Percentiles rank a stretch among this genome's conserved stretches.
These are phyloP conservation scores for Pantala flavescens DNA, from an alignment of 1,140 invertebrate species.

Conservation along the genomic window DNA sequence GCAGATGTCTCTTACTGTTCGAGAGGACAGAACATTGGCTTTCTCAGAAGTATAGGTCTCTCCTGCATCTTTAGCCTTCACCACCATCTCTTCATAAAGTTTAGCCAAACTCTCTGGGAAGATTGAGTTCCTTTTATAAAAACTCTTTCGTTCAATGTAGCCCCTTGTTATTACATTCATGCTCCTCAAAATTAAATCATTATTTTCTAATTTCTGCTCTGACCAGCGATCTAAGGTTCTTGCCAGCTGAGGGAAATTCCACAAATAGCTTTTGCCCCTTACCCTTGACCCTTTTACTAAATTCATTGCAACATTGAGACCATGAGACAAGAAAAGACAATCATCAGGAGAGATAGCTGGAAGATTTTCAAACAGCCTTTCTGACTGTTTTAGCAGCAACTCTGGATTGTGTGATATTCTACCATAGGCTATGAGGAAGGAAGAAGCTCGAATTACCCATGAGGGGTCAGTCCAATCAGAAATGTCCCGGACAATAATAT, in stretches of 20 bases:
- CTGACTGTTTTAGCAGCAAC: neutral
- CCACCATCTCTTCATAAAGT: neutral
- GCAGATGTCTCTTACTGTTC: constrained; percentile 32
- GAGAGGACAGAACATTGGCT: constrained; percentile 31
- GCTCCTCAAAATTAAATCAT: neutral
- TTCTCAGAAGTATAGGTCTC: constrained; percentile 26
- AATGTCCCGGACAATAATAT: constrained; percentile 32
- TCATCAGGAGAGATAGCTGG: constrained; percentile 19
- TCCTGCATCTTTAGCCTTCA: constrained; percentile 27
- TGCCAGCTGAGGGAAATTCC: neutral
- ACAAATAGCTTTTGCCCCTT: neutral
- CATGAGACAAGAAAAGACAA: constrained; percentile 8
- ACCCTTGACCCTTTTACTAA: neutral
- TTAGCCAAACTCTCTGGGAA: neutral
- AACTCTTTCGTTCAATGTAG: neutral
- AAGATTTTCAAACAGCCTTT: constrained; percentile 21
- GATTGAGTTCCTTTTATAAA: neutral
- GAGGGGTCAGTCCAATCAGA: constrained; percentile 27
- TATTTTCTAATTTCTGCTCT: neutral
- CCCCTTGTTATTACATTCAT: neutral
- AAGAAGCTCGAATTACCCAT: constrained; percentile 32
- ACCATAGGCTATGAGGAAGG: constrained; percentile 39
- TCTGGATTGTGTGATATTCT: constrained; percentile 21
- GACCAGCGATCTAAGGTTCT: neutral
- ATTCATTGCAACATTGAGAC: neutral